phyloP scores from a whole-genome alignment of 2,113 vertebrate species.

The Origma solitaria region DNA sequence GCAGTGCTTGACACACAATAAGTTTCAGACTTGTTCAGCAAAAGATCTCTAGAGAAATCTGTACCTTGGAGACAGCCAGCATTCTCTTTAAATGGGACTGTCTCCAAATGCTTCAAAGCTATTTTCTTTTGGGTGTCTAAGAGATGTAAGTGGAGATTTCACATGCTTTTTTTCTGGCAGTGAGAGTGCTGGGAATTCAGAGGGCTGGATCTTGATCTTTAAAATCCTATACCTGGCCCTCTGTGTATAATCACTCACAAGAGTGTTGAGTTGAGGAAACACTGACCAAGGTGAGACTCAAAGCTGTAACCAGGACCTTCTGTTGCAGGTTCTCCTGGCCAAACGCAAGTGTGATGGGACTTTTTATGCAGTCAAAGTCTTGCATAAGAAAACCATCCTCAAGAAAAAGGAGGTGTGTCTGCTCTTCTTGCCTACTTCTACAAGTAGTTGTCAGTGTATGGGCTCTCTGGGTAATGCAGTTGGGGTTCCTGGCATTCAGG shows the following conservation, averaged over 20 bases:
- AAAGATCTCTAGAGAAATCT: neutral
- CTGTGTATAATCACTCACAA: neutral
- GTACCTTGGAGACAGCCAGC: neutral
- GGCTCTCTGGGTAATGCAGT: neutral
- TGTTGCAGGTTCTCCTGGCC: constrained; percentile 88
- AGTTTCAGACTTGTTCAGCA: neutral
- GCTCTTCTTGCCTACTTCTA: neutral
- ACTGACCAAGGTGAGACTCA: neutral
- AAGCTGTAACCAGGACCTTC: neutral
- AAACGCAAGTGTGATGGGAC: constrained; percentile 88
- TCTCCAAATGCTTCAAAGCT: neutral
- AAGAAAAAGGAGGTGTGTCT: constrained; percentile 92
- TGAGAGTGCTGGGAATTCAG: neutral
- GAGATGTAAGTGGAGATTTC: neutral
- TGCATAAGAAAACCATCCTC: constrained; percentile 95
- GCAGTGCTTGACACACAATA: neutral
- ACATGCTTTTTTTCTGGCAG: neutral
- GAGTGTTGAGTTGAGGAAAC: neutral
- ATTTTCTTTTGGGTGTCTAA: neutral
- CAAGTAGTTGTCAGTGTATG: neutral
- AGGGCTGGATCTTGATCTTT: neutral
- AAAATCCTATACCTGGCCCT: neutral
- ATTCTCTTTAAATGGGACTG: neutral
- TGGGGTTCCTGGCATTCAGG: neutral
- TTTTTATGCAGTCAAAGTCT: constrained; percentile 95